Base-by-base conservation (phyloP, 2,888 invertebrate species). In the Tetheella fluctuosa region DNA sequence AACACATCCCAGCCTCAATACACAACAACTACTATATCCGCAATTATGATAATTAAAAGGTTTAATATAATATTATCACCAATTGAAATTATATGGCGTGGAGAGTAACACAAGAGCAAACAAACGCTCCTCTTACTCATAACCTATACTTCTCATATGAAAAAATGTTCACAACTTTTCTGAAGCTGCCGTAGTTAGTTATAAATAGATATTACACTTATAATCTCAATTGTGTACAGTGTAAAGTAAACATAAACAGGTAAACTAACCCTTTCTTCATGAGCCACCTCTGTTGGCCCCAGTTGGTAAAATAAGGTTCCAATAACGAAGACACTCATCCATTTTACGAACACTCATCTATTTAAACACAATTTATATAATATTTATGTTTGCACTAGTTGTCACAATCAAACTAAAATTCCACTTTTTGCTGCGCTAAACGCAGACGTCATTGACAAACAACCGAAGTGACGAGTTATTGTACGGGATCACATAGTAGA, bases 371-470 rank as follows among this genome's bases (percentile, higher is more conserved):
- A 90, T 85, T 83, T 83, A 77, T 85, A 81, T 83, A 83, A 87
- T n/a, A n/a, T 87, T 88, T 89, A 84, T 81, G 83, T 87, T 91
- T 88, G 82, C 91, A 93, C 90, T 90, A 90, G 83, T 91, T 89
- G 91, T 92, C 90, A 91, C 91, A 88, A 91, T 91, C 87, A 88
- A 91, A 89, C 86, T 88, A 90, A 88, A 91, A 90, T 85, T 91
- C 90, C 89, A 91, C 92, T 92, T 91, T 91, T 92, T 85, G 90
- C 90, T 90, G 89, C 90, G 90, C 93, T 92, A 91, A 91, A 91
- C 91, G 91, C 90, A 92, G 90, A 92, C 93, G 93, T 93, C 93
- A 93, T 90, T 92, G 91, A 90, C 93, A 93, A 92, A 93, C 93
- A 93, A 92, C 89, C 88, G 82, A 89, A 92, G 90, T 90, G 91